Conservation (phyloP, 37 sponge, comb jelly and placozoan species). For the Haliclona indistincta region DNA sequence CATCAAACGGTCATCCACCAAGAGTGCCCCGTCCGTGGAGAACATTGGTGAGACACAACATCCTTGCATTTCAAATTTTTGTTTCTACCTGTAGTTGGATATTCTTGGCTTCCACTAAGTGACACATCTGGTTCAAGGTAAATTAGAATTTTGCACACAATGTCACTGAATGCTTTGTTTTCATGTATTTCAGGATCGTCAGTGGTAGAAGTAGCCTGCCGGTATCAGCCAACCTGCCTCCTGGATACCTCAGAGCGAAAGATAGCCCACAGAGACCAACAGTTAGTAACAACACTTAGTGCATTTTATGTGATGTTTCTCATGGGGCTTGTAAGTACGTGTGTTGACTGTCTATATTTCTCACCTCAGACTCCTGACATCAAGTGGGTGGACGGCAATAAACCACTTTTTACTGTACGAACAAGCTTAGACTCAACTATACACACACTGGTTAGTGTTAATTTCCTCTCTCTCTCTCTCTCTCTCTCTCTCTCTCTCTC, state of each 20-base stretch:
- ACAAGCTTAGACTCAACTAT: constrained; percentile 68
- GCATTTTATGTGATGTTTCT: not conserved
- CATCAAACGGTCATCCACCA: constrained; percentile 28
- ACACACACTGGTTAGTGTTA: constrained; percentile 65
- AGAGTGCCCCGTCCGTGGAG: constrained; percentile 41
- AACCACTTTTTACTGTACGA: constrained; percentile 65
- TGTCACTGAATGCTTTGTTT: not conserved
- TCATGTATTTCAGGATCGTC: constrained; percentile 22
- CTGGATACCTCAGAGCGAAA: constrained; percentile 56
- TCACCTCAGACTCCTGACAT: constrained; percentile 46
- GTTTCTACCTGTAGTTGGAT: constrained; percentile 76
- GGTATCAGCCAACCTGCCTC: constrained; percentile 55
- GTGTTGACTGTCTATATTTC: not conserved
- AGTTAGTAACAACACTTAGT: not conserved
- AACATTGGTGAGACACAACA: constrained; percentile 1
- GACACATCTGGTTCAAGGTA: constrained; percentile 63
- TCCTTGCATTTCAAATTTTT: not conserved
- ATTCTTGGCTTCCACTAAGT: constrained; percentile 88
- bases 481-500: not conserved
- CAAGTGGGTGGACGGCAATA: constrained; percentile 77
- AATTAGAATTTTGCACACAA: not conserved
- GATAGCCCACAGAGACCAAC: not conserved
- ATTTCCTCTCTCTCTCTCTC: constrained; percentile 17
- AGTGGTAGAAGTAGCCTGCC: constrained; percentile 46
- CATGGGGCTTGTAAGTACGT: not conserved